These are phyloP conservation scores for Poecilia picta DNA, from an alignment of 2,797 vertebrate species.

Conservation along the genomic window DNA sequence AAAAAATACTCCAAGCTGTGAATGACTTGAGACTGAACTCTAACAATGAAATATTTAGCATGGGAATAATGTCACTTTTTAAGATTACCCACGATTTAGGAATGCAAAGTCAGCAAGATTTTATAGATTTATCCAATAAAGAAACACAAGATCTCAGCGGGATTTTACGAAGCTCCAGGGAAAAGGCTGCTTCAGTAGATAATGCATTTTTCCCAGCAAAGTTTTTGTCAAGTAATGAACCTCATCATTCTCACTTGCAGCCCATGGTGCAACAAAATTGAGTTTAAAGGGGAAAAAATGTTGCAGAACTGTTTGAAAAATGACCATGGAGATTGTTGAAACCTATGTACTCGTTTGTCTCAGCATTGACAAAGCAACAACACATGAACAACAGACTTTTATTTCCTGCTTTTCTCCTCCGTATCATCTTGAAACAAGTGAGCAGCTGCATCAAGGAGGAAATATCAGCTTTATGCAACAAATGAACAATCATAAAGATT, in stretches of 20 bases:
- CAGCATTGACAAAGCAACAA: slow-evolving; percentile 2
- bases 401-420: slow-evolving; percentile 7
- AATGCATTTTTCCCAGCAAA: slow-evolving; percentile 5
- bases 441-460: neutral
- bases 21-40: neutral
- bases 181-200: neutral
- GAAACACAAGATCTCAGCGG: neutral
- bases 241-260: slow-evolving; percentile 10
- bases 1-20: neutral
- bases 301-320: slow-evolving; percentile 29
- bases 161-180: neutral
- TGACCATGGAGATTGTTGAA: neutral
- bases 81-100: neutral
- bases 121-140: neutral
- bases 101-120: neutral
- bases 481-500: slow-evolving; percentile 9
- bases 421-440: slow-evolving; percentile 14
- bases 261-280: slow-evolving; percentile 20
- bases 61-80: neutral
- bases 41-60: neutral
- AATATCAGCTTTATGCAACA: slow-evolving; percentile 19
- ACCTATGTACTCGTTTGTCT: slow-evolving; percentile 14
- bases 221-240: slow-evolving; percentile 28
- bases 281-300: slow-evolving; percentile 9
- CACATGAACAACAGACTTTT: slow-evolving; percentile 20